phyloP scores from a whole-genome alignment of 1,140 invertebrate species.

The Ditylenchus dipsaci region DNA sequence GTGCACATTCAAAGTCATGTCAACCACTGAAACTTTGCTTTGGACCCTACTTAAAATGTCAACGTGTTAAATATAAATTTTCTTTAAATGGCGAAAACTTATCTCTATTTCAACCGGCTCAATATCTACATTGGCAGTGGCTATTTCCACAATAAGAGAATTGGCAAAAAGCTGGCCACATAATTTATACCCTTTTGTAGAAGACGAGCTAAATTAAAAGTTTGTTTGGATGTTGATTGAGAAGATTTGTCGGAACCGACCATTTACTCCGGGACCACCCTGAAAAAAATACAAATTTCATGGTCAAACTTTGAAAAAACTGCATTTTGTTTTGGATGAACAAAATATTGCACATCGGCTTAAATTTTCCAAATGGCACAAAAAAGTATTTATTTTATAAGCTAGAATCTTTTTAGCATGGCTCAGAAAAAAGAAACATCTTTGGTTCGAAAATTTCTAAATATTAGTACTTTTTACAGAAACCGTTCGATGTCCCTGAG shows the following conservation, averaged over 20 bases:
- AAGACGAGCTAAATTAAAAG: background rate
- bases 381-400: no score
- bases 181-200: slow-evolving; percentile 40
- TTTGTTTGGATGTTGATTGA: no score
- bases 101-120: slow-evolving; percentile 5
- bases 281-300: slow-evolving; percentile 20
- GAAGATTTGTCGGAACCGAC: background rate
- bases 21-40: background rate
- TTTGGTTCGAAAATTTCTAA: no score
- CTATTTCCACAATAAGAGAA: slow-evolving; percentile 30
- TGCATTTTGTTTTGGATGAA: no score
- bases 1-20: background rate
- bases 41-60: background rate
- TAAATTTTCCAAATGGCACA: no score
- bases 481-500: no score
- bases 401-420: no score
- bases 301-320: no score
- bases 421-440: no score
- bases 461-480: no score
- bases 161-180: slow-evolving; percentile 35
- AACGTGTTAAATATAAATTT: no score
- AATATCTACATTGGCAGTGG: background rate
- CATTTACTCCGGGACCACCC: slow-evolving; percentile 36
- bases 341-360: no score
- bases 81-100: background rate